Conservation (phyloP, 2,888 invertebrate genomes). For the Agrochola macilenta region DNA sequence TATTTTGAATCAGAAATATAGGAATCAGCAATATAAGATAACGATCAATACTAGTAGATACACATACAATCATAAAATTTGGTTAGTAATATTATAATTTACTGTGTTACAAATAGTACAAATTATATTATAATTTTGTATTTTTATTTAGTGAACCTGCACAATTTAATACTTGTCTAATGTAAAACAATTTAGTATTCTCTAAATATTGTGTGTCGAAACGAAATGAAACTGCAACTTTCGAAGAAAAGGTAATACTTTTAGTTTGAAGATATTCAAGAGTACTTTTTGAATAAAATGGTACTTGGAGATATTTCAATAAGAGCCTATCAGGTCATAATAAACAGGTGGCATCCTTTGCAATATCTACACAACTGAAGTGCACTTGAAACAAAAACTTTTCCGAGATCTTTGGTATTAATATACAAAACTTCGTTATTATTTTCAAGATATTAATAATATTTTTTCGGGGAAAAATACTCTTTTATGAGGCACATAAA, state of each 20-base stretch:
- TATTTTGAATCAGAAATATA: too few species aligned
- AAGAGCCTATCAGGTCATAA: not conserved
- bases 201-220: not conserved
- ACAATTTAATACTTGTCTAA: not conserved
- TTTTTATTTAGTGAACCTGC: too few species aligned
- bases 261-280: not conserved
- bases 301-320: not conserved
- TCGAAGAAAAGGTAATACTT: not conserved
- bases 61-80: too few species aligned
- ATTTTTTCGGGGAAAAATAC: not conserved
- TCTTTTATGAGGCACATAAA: constrained; percentile 13
- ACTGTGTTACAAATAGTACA: not conserved
- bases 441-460: constrained; percentile 4
- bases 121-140: not conserved
- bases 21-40: too few species aligned
- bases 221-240: not conserved
- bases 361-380: not conserved
- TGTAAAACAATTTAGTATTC: not conserved
- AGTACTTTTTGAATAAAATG: not conserved
- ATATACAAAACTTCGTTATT: constrained; percentile 1
- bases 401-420: not conserved
- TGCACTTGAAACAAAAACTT: constrained; percentile 3
- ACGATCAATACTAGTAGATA: too few species aligned
- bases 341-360: not conserved
- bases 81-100: too few species aligned